Conservation (phyloP, 2,888 invertebrate species). For the Gandaritis pyraliata region DNA sequence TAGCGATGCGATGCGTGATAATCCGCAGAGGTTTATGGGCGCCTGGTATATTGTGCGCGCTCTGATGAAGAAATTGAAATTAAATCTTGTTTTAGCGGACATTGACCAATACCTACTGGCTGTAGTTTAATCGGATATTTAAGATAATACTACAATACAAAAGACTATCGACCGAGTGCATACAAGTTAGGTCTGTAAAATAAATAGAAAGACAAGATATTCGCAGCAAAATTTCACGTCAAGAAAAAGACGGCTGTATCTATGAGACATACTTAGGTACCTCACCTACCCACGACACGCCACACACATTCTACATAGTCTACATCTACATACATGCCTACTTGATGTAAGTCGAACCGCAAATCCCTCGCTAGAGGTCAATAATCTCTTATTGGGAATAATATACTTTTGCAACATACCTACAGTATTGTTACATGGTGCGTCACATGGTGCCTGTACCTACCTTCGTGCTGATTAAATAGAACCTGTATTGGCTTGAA, state of each 20-base stretch:
- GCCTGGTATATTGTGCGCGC: conserved; percentile 51
- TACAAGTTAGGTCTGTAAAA: too few species aligned
- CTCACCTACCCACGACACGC: too few species aligned
- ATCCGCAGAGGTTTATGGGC: conserved; percentile 50
- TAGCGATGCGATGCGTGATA: conserved; percentile 46
- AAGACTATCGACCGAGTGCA: too few species aligned
- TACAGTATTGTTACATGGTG: conserved; percentile 35
- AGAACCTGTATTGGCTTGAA: conserved; percentile 17
- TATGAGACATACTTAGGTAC: too few species aligned
- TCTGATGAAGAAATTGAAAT: conserved; percentile 56
- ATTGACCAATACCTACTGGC: not conserved
- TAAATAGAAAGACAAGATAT: too few species aligned
- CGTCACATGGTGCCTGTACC: conserved; percentile 43
- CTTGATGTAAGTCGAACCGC: conserved; percentile 29
- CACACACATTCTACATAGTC: conserved; percentile 32
- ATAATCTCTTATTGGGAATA: conserved; percentile 43
- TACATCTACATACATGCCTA: too few species aligned
- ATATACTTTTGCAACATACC: conserved; percentile 34
- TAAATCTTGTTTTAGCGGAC: conserved; percentile 24
- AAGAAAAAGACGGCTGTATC: too few species aligned
- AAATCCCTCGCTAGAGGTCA: conserved; percentile 46
- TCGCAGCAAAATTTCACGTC: too few species aligned
- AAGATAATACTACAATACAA: too few species aligned
- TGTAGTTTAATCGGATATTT: conserved; percentile 1
- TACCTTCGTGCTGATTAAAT: conserved; percentile 34